These are phyloP conservation scores for Leptinotarsa lineolata DNA, from an alignment of 1,140 invertebrate genomes.

Conservation along the genomic window DNA sequence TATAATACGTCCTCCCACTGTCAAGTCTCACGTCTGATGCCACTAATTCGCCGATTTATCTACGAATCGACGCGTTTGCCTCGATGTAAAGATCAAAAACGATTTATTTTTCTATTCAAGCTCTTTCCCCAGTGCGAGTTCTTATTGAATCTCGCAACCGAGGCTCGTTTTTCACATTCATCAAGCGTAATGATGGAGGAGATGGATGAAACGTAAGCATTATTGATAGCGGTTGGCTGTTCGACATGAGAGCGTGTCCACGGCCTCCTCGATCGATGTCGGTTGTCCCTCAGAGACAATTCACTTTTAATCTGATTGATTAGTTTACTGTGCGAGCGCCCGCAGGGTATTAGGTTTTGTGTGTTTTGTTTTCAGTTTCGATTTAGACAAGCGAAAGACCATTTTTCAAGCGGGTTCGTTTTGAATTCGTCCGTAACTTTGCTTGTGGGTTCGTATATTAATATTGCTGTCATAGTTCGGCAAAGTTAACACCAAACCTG, in stretches of 20 bases:
- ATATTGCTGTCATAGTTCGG: no score
- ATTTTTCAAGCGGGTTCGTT: neutral
- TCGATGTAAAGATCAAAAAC: no score
- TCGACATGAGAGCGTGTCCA: constrained; percentile 15
- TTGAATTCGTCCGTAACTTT: neutral
- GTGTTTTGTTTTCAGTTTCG: constrained; percentile 16
- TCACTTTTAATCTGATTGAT: constrained; percentile 43
- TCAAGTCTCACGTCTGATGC: no score
- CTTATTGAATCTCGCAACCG: neutral
- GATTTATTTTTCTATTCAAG: no score
- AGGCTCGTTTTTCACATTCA: neutral
- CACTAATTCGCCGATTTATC: no score
- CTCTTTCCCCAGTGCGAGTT: neutral
- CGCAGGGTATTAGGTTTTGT: constrained; percentile 9
- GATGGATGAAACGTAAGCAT: constrained; percentile 12
- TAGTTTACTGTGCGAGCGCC: constrained; percentile 31
- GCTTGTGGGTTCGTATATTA: neutral
- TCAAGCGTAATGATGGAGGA: neutral
- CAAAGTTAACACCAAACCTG: no score
- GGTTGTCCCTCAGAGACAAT: constrained; percentile 32
- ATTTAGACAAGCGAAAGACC: constrained; percentile 2
- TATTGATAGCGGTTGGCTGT: constrained; percentile 18
- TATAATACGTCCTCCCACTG: no score
- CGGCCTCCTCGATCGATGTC: constrained; percentile 30
- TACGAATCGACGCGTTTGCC: no score